A percentile compares a stretch with the other conserved stretches of the same genome.
These are phyloP conservation scores for Labeo catla DNA, from an alignment of 2,113 vertebrate genomes.

Conservation along the genomic window DNA sequence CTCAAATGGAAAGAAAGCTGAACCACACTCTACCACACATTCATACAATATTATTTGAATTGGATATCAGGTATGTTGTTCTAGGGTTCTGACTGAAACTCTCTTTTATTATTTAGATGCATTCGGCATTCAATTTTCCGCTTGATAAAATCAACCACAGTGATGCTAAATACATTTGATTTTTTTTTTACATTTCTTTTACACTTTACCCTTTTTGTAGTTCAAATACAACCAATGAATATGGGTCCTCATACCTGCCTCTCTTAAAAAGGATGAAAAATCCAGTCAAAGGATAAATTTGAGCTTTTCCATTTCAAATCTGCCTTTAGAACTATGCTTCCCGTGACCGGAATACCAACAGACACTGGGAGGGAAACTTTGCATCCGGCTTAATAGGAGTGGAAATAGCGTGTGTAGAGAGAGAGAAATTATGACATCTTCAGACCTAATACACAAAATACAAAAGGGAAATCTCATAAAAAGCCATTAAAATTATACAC, in stretches of 20 bases:
- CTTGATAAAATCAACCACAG: slow-evolving; percentile 25
- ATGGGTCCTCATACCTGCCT: slow-evolving; percentile 4
- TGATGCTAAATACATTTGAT: slow-evolving; percentile 6
- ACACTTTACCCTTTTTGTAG: background rate
- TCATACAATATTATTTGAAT: background rate
- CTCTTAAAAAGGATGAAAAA: background rate
- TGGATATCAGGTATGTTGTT: background rate
- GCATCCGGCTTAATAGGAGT: background rate
- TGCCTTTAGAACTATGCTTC: slow-evolving; percentile 15
- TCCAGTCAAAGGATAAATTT: slow-evolving; percentile 9
- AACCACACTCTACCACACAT: background rate
- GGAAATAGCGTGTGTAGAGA: background rate
- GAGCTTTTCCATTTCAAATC: slow-evolving; percentile 29
- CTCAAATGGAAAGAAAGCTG: background rate
- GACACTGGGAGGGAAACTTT: slow-evolving; percentile 15
- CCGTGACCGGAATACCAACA: background rate
- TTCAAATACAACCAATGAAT: slow-evolving; percentile 2
- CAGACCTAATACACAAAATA: background rate
- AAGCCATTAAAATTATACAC: background rate
- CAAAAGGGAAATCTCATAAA: background rate
- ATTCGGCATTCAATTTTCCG: slow-evolving; percentile 15
- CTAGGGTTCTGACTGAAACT: background rate
- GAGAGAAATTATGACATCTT: background rate
- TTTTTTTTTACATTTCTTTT: background rate
- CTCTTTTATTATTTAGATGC: slow-evolving; percentile 28